Base-by-base conservation (phyloP, 2,888 invertebrate genomes). In the Pomacea canaliculata region DNA sequence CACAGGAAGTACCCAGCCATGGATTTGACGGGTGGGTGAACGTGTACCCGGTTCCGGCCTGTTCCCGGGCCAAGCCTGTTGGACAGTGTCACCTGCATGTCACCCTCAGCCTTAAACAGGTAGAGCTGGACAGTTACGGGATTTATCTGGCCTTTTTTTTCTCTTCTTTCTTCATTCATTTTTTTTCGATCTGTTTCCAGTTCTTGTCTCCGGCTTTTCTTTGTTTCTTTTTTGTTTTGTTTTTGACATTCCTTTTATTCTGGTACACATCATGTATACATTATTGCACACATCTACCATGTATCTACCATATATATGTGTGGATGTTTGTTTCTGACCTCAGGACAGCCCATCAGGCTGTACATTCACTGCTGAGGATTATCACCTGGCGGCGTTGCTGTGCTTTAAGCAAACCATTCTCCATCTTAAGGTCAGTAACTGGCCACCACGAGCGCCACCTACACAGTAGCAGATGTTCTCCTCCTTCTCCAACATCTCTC, bases 21-120 rank as follows among this genome's bases (percentile, higher is more conserved):
- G 87, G 89, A 16, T 80, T 81, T 63, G 87, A 87, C 75, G 80
- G 80, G 46, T 89, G 88, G 88, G 85, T 81, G 74, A 84, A 86
- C 63, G 79, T 89, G 12, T 80, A 80, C 49, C 77, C 83, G 0
- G 51, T 80, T 27, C 78, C 77, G 9, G 70, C 63, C 16, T 60
- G 56, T 13, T 37, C n/a, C n/a, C 84, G 82, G 66, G 74, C 82
- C 19, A 83, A 81, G 60, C 78, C 83, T 10, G 79, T 81, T 18
- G 88, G 87, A 18, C 83, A 85, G 73, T 83, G 85, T 65, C 84
- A 84, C 56, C 80, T 89, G 13, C 79, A 83, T 46, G 81, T 89
- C 7, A 80, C 83, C 18, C 79, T 89, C 9, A 85, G 87, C 10
- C 79, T 85, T 70, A 86, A 84, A 78, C 86, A 87, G 86, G 88